Conservation (phyloP, 2,888 invertebrate genomes). For the Phengaris arion region DNA sequence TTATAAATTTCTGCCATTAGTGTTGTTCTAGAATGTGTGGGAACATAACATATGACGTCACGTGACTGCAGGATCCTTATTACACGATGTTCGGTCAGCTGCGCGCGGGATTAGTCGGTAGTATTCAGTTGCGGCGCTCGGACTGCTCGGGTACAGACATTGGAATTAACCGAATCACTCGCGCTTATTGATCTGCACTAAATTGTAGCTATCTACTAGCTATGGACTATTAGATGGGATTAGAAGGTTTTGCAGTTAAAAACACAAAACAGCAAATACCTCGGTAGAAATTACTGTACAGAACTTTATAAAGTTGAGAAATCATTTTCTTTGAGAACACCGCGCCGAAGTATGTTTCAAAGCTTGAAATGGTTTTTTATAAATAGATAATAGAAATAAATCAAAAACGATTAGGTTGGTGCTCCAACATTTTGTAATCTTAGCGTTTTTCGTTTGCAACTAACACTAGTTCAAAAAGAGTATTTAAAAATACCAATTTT, state of each 20-base stretch:
- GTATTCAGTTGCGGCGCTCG: background rate
- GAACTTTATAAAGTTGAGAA: background rate
- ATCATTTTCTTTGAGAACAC: conserved; percentile 5
- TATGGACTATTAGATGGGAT: too few relatives aligned
- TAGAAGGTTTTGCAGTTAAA: too few relatives aligned
- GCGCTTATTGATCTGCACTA: background rate
- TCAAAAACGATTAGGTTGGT: background rate
- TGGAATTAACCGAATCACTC: background rate
- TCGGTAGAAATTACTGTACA: background rate
- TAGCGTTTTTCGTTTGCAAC: too few relatives aligned
- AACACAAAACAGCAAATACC: background rate
- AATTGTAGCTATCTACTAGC: background rate
- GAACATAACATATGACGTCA: background rate
- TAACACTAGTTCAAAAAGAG: too few relatives aligned
- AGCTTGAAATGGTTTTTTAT: background rate
- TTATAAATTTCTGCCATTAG: too few relatives aligned
- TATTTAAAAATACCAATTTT: too few relatives aligned
- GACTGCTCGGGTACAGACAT: background rate
- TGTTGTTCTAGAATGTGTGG: too few relatives aligned
- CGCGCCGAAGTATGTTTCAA: background rate
- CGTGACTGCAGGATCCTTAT: background rate
- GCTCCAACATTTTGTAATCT: background rate
- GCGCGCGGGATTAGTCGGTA: background rate
- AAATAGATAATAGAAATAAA: background rate
- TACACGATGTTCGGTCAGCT: background rate